A percentile compares a stretch with the other conserved stretches of the same genome.
Evolutionary conservation across 2,797 vertebrate genomes (phyloP).

Genomic region (Typhlichthys eigenmanni): DNA sequence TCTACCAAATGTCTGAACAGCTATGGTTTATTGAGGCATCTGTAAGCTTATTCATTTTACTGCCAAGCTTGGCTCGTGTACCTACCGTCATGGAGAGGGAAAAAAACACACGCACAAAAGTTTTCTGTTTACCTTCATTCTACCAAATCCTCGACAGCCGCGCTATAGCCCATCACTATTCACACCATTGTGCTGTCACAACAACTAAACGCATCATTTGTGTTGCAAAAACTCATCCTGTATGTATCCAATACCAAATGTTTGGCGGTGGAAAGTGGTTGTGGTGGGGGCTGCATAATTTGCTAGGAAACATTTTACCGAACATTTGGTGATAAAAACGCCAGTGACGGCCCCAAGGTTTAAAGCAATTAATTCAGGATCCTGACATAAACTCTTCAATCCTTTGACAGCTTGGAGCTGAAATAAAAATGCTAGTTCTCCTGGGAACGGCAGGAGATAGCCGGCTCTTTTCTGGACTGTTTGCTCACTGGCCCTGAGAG

Average conservation of each 20-base stretch:
- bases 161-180: conserved; percentile 72
- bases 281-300: conserved; percentile 66
- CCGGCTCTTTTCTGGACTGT: conserved; percentile 99
- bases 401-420: conserved; percentile 99
- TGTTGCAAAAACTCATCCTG: conserved; percentile 72
- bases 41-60: conserved; percentile 69
- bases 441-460: conserved; percentile 98
- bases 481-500: conserved; percentile 99
- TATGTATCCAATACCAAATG: conserved; percentile 77
- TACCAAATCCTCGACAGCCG: conserved; percentile 75
- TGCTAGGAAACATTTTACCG: conserved; percentile 83
- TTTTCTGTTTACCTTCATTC: conserved; percentile 72
- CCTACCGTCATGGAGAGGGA: conserved; percentile 47
- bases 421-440: conserved; percentile 99
- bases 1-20: conserved; percentile 76
- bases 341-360: conserved; percentile 88
- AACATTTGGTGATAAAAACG: conserved; percentile 93
- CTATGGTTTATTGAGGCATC: conserved; percentile 79
- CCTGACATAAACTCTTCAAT: conserved; percentile 99
- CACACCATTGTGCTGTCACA: conserved; percentile 70
- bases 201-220: conserved; percentile 75
- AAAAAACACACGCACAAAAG: conserved; percentile 58
- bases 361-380: conserved; percentile 99
- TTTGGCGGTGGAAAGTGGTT: conserved; percentile 60
- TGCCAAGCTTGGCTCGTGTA: conserved; percentile 75